These are phyloP conservation scores for Trogon surrucura DNA, from an alignment of 2,113 vertebrate genomes.

Conservation along the genomic window DNA sequence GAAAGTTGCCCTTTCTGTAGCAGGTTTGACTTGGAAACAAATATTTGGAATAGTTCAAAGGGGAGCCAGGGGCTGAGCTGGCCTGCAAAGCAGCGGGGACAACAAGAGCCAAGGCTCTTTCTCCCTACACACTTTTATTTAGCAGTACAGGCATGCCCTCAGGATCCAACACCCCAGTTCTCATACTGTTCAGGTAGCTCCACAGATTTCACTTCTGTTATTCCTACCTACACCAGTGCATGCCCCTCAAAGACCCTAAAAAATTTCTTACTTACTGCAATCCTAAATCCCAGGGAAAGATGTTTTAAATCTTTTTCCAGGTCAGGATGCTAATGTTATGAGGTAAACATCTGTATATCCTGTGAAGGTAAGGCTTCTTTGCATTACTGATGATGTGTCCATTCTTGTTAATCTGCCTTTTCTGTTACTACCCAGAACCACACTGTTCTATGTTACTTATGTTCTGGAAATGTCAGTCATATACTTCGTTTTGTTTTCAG, in stretches of 20 bases:
- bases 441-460: not conserved
- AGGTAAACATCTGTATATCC: not conserved
- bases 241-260: not conserved
- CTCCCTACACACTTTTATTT: rapidly evolving
- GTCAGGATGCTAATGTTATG: not conserved
- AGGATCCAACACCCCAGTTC: not conserved
- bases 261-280: not conserved
- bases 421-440: not conserved
- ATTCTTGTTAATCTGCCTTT: not conserved
- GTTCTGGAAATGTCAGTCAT: not conserved
- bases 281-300: not conserved
- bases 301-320: not conserved
- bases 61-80: not conserved
- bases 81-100: not conserved
- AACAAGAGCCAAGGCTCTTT: not conserved
- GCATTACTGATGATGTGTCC: not conserved
- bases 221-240: not conserved
- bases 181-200: not conserved
- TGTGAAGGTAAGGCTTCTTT: not conserved
- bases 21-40: conserved; percentile 38
- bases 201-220: not conserved
- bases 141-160: not conserved
- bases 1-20: not conserved
- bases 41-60: conserved; percentile 23
- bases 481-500: not conserved